Conservation (phyloP, 1,140 invertebrate species). For the Cheumatopsyche charites region DNA sequence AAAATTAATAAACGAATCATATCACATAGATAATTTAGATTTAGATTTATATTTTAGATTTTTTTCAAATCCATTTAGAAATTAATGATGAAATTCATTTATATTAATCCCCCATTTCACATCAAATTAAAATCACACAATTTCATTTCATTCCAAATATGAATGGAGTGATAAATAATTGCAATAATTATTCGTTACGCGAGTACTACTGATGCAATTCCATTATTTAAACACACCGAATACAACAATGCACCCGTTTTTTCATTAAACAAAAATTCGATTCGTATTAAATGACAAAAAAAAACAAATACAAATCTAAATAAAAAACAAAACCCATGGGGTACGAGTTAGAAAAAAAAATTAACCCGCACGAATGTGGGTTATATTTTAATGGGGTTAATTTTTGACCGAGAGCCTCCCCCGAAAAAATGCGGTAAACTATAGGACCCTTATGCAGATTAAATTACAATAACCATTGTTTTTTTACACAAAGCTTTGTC, state of each 20-base stretch:
- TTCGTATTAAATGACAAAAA: conserved; percentile 26
- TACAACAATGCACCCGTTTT: conserved; percentile 12
- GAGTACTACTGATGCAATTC: too few species aligned
- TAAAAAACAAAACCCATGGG: neutral
- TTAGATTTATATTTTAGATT: too few species aligned
- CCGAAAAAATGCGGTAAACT: conserved; percentile 39
- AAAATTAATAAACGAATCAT: too few species aligned
- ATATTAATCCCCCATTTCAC: too few species aligned
- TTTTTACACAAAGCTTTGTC: conserved; percentile 42
- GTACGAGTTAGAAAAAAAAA: conserved; percentile 26
- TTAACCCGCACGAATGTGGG: conserved; percentile 29
- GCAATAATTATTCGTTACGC: too few species aligned
- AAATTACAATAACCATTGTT: conserved; percentile 46
- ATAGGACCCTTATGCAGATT: conserved; percentile 48
- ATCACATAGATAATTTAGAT: too few species aligned
- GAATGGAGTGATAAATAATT: too few species aligned
- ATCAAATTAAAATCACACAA: too few species aligned
- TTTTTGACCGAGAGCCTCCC: conserved; percentile 44
- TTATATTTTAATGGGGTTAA: conserved; percentile 42
- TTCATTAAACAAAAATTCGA: conserved; percentile 29
- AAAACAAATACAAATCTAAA: conserved; percentile 7
- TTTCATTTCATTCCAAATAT: too few species aligned
- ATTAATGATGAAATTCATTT: too few species aligned
- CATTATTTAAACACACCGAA: neutral
- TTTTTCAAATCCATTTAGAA: too few species aligned